phyloP scores from a whole-genome alignment of 2,113 vertebrate species.

The Fulica atra region DNA sequence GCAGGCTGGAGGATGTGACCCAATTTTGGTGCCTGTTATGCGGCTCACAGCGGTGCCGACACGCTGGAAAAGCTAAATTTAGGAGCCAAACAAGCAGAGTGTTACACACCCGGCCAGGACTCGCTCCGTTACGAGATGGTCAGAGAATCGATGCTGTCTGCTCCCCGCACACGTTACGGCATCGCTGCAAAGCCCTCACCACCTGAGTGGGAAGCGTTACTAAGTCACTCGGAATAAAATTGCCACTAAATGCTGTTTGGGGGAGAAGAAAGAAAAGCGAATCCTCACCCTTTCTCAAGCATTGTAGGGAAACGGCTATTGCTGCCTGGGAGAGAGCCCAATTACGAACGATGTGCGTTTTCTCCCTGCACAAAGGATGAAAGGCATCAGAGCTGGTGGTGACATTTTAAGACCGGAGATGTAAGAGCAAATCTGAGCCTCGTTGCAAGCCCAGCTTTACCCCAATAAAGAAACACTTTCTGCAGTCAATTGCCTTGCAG shows the following conservation, averaged over 20 bases:
- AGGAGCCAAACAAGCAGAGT: not conserved
- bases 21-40: not conserved
- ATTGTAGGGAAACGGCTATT: not conserved
- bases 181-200: not conserved
- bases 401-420: constrained; percentile 56
- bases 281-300: constrained; percentile 3
- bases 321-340: constrained; percentile 47
- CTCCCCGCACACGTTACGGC: not conserved
- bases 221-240: constrained; percentile 26
- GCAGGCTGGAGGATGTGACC: constrained; percentile 32
- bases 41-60: not conserved
- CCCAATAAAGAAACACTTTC: constrained; percentile 42
- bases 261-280: not conserved
- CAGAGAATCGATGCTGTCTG: not conserved
- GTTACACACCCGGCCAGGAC: not conserved
- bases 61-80: constrained; percentile 32
- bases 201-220: not conserved
- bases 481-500: constrained; percentile 51
- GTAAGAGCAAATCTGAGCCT: constrained; percentile 24
- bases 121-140: not conserved
- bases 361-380: constrained; percentile 53
- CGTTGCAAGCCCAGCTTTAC: constrained; percentile 21
- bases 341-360: constrained; percentile 12
- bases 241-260: constrained; percentile 41
- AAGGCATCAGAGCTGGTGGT: constrained; percentile 53